These are phyloP conservation scores for Phalacrocorax pelagicus DNA, from an alignment of 2,113 vertebrate species.

Conservation along the genomic window DNA sequence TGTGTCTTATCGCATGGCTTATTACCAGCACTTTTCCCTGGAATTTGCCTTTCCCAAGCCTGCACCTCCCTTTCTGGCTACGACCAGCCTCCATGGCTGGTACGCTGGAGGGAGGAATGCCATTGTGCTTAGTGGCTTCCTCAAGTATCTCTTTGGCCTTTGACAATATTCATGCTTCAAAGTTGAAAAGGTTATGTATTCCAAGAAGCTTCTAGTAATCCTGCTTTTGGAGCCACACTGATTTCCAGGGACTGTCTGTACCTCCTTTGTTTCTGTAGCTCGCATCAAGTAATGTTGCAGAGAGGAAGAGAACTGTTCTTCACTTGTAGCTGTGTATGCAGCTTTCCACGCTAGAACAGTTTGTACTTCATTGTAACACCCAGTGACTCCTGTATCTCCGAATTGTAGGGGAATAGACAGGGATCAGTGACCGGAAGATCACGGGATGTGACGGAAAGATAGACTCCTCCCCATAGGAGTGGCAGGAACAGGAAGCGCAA, in stretches of 20 bases:
- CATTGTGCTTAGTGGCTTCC: not conserved
- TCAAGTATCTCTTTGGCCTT: not conserved
- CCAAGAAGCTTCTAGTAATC: not conserved
- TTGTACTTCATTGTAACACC: not conserved
- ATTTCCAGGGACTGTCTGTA: not conserved
- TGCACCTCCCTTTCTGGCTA: not conserved
- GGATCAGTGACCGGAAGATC: no score
- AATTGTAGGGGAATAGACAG: no score
- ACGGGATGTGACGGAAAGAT: no score
- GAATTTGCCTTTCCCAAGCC: not conserved
- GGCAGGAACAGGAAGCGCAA: no score
- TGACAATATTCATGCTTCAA: not conserved
- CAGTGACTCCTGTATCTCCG: not conserved
- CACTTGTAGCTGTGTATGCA: not conserved
- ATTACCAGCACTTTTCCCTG: not conserved
- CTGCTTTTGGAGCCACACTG: not conserved
- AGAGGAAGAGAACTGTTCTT: not conserved
- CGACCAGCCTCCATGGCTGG: not conserved
- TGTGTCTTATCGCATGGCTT: not conserved
- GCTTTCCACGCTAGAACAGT: not conserved
- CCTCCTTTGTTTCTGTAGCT: not conserved
- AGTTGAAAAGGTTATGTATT: not conserved
- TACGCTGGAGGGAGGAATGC: not conserved
- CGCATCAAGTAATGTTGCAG: not conserved
- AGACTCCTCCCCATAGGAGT: no score